Conservation (phyloP, 2,113 vertebrate genomes). For the Grallaria varia region DNA sequence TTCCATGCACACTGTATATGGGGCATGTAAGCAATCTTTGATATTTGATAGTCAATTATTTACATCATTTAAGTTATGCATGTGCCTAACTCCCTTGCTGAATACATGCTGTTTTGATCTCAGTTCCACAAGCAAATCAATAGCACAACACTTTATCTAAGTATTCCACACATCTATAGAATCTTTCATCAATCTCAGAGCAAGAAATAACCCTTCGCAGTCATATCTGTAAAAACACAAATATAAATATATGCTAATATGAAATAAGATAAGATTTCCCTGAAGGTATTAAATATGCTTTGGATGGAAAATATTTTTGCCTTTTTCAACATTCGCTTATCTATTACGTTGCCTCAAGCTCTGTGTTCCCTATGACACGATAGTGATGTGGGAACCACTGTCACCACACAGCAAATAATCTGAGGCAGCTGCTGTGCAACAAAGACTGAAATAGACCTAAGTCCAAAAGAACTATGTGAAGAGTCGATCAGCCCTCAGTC, state of each 20-base stretch:
- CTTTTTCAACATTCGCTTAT: background rate
- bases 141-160: background rate
- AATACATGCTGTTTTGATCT: slow-evolving; percentile 13
- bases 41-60: slow-evolving; percentile 28
- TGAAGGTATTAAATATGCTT: background rate
- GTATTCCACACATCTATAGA: background rate
- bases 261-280: background rate
- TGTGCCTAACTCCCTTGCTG: background rate
- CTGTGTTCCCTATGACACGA: background rate
- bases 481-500: background rate
- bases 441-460: background rate
- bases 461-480: background rate
- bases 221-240: background rate
- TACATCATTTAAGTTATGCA: background rate
- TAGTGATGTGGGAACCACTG: background rate
- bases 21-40: background rate
- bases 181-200: background rate
- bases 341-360: background rate
- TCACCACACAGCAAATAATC: background rate
- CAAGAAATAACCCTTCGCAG: background rate
- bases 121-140: background rate
- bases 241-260: background rate
- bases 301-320: background rate
- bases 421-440: background rate
- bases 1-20: background rate